Percentiles rank a stretch among this genome's conserved stretches.
phyloP scores from a whole-genome alignment of 2,888 invertebrate species.

The Aleiodes alternator region DNA sequence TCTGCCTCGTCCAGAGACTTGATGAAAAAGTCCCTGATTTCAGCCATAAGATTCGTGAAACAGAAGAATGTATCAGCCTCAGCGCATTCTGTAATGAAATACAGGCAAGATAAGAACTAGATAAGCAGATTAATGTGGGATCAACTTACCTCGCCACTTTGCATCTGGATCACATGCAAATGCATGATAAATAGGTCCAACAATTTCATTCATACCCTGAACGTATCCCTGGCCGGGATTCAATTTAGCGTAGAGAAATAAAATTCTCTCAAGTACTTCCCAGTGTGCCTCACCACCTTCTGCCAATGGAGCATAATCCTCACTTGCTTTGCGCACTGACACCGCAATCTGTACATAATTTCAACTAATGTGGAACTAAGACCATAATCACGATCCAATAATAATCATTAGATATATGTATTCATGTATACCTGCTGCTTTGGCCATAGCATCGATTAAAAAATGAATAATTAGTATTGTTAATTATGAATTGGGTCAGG shows the following conservation, averaged over 20 bases:
- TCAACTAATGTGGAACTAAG: slow-evolving; percentile 40
- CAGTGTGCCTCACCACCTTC: slow-evolving; percentile 97
- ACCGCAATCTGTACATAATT: slow-evolving; percentile 79
- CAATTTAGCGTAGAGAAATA: slow-evolving; percentile 97
- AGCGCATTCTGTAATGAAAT: slow-evolving; percentile 83
- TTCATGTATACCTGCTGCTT: slow-evolving; percentile 66
- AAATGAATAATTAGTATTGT: slow-evolving; percentile 27
- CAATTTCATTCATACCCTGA: slow-evolving; percentile 99
- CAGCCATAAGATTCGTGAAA: slow-evolving; percentile 98
- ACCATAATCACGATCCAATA: slow-evolving; percentile 29
- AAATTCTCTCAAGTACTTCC: slow-evolving; percentile 98
- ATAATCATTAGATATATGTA: slow-evolving; percentile 31
- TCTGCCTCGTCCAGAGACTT: slow-evolving; percentile 95
- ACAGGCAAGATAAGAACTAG: background rate
- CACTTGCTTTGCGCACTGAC: slow-evolving; percentile 85
- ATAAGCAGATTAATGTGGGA: background rate
- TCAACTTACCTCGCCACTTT: slow-evolving; percentile 83
- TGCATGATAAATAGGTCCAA: slow-evolving; percentile 98
- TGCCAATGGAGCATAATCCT: slow-evolving; percentile 89
- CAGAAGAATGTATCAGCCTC: slow-evolving; percentile 99
- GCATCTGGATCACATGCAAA: slow-evolving; percentile 93
- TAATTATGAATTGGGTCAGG: too few species aligned
- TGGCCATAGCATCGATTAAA: slow-evolving; percentile 53
- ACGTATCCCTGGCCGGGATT: slow-evolving; percentile 98
- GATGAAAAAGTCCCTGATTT: slow-evolving; percentile 98